A percentile compares a stretch with the other conserved stretches of the same genome.
Evolutionary conservation across 2,888 invertebrate species (phyloP).

Genomic region (Hypomecis punctinalis): DNA sequence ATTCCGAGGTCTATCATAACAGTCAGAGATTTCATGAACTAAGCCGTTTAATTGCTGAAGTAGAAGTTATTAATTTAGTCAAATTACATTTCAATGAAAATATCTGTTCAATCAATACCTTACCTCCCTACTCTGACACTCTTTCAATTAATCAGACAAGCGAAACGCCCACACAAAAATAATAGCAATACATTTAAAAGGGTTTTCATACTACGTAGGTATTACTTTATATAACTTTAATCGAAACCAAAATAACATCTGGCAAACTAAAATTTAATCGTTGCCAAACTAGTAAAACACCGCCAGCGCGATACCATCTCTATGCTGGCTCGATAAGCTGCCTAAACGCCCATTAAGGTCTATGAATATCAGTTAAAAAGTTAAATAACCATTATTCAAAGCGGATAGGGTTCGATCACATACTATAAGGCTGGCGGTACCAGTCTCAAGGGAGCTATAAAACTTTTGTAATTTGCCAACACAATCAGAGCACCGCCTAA

Average conservation of each 20-base stretch:
- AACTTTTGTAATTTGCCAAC: constrained; percentile 71
- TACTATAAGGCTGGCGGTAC: constrained; percentile 49
- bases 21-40: no score
- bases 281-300: not conserved
- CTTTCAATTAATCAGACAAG: not conserved
- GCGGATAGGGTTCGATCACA: constrained; percentile 36
- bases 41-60: no score
- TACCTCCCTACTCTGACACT: no score
- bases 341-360: constrained; percentile 11
- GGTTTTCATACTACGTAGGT: no score
- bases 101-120: no score
- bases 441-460: constrained; percentile 55
- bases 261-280: not conserved
- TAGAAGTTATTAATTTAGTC: no score
- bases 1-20: no score
- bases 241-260: not conserved
- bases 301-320: not conserved
- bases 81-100: no score
- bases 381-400: constrained; percentile 43
- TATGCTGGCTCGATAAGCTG: not conserved
- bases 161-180: no score
- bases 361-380: constrained; percentile 40
- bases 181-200: no score
- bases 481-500: constrained; percentile 48
- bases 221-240: not conserved